Conservation (phyloP, 2,888 invertebrate genomes). For the Macaria liturata region DNA sequence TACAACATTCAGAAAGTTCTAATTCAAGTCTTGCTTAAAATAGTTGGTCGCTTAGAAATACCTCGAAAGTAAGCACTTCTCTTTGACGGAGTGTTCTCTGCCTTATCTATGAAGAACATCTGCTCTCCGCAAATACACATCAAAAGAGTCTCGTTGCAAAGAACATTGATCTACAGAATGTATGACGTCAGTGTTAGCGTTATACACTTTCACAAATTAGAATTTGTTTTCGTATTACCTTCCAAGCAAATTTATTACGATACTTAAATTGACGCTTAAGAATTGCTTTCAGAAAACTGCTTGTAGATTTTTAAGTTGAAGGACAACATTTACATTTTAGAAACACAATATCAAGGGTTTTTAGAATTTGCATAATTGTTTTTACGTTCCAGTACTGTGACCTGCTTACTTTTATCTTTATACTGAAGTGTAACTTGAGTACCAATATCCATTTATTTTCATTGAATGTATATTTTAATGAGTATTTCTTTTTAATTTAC, state of each 20-base stretch:
- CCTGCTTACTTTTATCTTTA: too few species aligned
- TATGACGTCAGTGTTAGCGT: slow-evolving; percentile 9
- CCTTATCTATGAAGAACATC: slow-evolving; percentile 35
- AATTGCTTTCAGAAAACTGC: slow-evolving; percentile 20
- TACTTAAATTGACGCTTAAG: slow-evolving; percentile 16
- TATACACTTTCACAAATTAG: slow-evolving; percentile 31
- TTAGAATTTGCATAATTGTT: slow-evolving; percentile 17
- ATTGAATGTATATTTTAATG: too few species aligned
- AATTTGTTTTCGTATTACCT: slow-evolving; percentile 25
- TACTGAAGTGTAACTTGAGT: too few species aligned
- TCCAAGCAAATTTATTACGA: slow-evolving; percentile 18
- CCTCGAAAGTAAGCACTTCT: not conserved
- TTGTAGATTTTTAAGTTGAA: slow-evolving; percentile 15
- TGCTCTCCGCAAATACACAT: slow-evolving; percentile 39
- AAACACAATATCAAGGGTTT: slow-evolving; percentile 13
- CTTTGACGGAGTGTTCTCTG: slow-evolving; percentile 8
- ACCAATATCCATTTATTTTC: too few species aligned
- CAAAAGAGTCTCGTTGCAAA: slow-evolving; percentile 34
- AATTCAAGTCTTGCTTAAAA: too few species aligned
- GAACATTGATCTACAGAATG: slow-evolving; percentile 36
- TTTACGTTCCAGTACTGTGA: slow-evolving; percentile 16
- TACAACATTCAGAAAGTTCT: too few species aligned
- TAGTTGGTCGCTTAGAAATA: too few species aligned
- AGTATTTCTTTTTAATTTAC: too few species aligned
- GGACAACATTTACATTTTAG: slow-evolving; percentile 17